Evolutionary conservation across 2,797 vertebrate genomes (phyloP).

Genomic region (Decapterus maruadsi): DNA sequence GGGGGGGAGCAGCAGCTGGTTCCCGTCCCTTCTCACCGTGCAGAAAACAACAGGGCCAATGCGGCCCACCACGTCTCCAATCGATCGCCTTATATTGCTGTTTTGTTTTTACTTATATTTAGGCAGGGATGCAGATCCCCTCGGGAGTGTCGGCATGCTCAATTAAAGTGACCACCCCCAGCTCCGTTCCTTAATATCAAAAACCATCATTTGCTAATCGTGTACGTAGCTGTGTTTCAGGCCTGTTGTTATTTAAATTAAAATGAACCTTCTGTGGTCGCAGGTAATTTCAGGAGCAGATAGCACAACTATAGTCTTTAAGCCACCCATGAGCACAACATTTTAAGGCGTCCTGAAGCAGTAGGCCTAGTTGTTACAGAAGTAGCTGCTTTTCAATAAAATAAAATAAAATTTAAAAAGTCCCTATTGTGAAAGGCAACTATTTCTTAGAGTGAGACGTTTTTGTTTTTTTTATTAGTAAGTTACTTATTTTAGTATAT

Average conservation of each 20-base stretch:
- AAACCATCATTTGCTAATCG: conserved; percentile 21
- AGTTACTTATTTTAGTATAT: conserved; percentile 19
- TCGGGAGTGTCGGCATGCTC: conserved; percentile 47
- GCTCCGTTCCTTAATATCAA: conserved; percentile 20
- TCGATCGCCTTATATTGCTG: conserved; percentile 71
- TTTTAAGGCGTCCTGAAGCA: too few relatives aligned
- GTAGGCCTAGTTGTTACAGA: too few relatives aligned
- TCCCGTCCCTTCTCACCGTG: conserved; percentile 65
- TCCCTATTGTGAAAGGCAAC: too few relatives aligned
- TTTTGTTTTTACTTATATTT: conserved; percentile 73
- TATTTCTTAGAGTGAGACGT: background rate
- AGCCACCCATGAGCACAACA: background rate
- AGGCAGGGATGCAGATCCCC: conserved; percentile 47
- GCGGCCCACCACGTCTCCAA: conserved; percentile 65
- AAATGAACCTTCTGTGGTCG: background rate
- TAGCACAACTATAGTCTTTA: too few relatives aligned
- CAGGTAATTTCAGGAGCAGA: background rate
- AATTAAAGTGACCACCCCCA: conserved; percentile 39
- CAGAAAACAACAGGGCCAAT: conserved; percentile 71
- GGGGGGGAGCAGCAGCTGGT: conserved; percentile 78
- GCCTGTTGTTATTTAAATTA: background rate
- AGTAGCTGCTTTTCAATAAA: too few relatives aligned
- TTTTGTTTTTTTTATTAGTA: conserved; percentile 1
- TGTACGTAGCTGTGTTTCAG: background rate
- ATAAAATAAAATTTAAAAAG: too few relatives aligned